Conservation (phyloP, 1,140 invertebrate genomes). For the Heliconius hermathena region DNA sequence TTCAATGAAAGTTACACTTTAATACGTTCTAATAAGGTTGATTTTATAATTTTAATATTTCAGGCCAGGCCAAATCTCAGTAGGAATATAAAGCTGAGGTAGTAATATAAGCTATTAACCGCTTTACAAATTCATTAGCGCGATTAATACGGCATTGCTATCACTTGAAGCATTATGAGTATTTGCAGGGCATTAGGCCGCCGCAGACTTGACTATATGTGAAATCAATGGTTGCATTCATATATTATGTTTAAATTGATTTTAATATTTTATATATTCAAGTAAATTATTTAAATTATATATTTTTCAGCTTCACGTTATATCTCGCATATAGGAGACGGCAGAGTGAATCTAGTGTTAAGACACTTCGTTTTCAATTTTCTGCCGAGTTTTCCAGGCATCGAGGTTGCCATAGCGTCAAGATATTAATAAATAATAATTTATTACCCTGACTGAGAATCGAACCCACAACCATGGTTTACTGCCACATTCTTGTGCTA, state of each 20-base stretch:
- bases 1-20: neutral
- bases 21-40: neutral
- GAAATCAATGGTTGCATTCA: neutral
- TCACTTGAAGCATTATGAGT: constrained; percentile 34
- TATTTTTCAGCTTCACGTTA: neutral
- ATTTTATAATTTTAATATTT: neutral
- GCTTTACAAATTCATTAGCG: constrained; percentile 42
- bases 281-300: too few relatives aligned
- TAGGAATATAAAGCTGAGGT: neutral
- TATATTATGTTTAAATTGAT: neutral
- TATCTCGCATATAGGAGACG: neutral
- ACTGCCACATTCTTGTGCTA: too few relatives aligned
- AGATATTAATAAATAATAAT: too few relatives aligned
- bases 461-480: too few relatives aligned
- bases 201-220: neutral
- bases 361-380: neutral
- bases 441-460: too few relatives aligned
- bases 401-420: too few relatives aligned
- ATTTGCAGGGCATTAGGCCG: constrained; percentile 25
- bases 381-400: neutral
- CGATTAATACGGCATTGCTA: constrained; percentile 39
- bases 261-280: too few relatives aligned
- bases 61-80: neutral
- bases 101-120: constrained; percentile 29
- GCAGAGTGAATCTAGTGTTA: neutral